Evolutionary conservation across 1,140 invertebrate genomes (phyloP), one percentile per base, ranked within the genome.

Genomic region (Heliconius himera): DNA sequence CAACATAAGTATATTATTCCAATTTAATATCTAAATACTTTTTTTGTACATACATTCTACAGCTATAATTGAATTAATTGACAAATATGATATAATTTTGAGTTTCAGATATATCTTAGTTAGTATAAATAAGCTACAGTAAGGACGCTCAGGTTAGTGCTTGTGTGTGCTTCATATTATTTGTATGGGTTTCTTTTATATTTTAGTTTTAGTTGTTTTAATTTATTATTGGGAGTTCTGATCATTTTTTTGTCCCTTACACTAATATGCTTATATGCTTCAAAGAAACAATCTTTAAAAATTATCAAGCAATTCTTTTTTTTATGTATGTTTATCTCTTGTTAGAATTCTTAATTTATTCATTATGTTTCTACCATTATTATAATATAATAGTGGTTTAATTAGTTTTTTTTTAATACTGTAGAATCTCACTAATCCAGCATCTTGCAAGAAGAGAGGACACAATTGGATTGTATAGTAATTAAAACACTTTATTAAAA

Each of bases 71-170:
- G 20, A 73, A 16, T 49, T 9, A 49, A 22, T 49, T 46, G 38
- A 73, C 41, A 73, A 54, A 56, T 26, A 20, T 72, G 70, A 72
- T n/a, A 72, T 36, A 33, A 70, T 72, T 72, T 72, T 72, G 36
- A 72, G 70, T 72, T 72, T 41, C 70, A 72, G 70, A 72, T 41
- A 36, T 72, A 72, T 36, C 3, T 38, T 72, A 72, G 70, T 72
- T 72, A 72, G 70, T 72, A 41, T 22, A 56, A 22, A 56, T 72
- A 72, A 41, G 70, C 70, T 41, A 41, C 70, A 29, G 70, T 72
- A 72, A 72, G 70, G 70, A 72, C 36, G 70, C 70, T 72, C 33
- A 72, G 70, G 70, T 72, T 72, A 72, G 70, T 72, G 70, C 33
- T 41, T 72, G 70, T 60, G 56, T 60, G 56, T 20, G 56, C 56